Evolutionary conservation across 1,140 invertebrate species (phyloP), one percentile per base, ranked within the genome.

Genomic region (Thaumetopoea pityocampa): DNA sequence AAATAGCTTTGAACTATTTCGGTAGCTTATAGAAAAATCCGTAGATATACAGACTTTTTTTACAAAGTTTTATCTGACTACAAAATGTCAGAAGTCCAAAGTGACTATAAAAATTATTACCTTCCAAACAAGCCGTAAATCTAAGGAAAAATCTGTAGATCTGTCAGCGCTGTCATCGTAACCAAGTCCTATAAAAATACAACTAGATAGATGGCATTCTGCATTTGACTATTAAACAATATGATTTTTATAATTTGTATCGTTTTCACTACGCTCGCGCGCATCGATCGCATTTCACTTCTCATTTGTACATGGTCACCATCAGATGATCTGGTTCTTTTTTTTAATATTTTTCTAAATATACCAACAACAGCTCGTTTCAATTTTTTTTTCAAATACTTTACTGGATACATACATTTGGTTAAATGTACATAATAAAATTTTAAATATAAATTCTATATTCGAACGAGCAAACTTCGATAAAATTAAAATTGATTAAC

Each of bases 401-500:
- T 79, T 77, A 62, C 69, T 65, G 60, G 47, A 54, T 72, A 71
- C 60, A 71, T 69, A 77, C 76, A 83, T 73, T 72, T 47, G 62
- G 12, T 49, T 60, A 57, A 68, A 74, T n/a, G 79, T 77, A 74
- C 71, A 82, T 59, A 82, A 72, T 71, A 67, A 74, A 78, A 67
- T 74, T 79, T 80, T 80, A 78, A 79, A 84, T 81, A 84, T 84
- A 80, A n/a, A 72, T 77, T 80, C 67, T 81, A 84, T 81, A 82
- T 81, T 58, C 58, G 76, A 84, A 84, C 80, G 80, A 84, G 78
- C 80, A 79, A 82, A 79, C 80, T 82, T 79, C 62, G 67, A 82
- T 82, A 82, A 82, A 82, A 82, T 85, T 82, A 85, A 82, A 82
- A 85, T 74, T 73, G 77, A 57, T 65, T 80, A 84, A 84, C 80